These are phyloP conservation scores for Drosophila nannoptera DNA, from an alignment of 1,140 invertebrate species.

Conservation along the genomic window DNA sequence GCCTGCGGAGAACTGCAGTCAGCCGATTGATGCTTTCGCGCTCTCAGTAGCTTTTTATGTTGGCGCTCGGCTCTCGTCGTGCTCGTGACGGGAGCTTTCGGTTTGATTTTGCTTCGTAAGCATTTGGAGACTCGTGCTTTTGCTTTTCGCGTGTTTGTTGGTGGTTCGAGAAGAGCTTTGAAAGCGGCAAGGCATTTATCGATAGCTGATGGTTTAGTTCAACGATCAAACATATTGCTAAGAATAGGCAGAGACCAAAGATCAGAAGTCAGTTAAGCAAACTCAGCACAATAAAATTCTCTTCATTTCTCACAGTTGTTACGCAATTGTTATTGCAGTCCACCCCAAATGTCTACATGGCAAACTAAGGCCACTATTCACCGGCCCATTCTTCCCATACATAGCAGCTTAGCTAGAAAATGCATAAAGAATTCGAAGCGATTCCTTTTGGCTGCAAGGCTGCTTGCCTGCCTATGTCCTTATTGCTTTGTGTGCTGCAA, in stretches of 20 bases:
- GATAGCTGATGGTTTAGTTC: not conserved
- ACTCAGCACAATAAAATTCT: too few species aligned
- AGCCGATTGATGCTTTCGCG: conserved; percentile 17
- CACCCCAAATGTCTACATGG: not conserved
- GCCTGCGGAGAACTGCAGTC: conserved; percentile 28
- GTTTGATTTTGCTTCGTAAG: conserved; percentile 3
- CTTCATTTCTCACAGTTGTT: too few species aligned
- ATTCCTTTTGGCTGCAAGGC: conserved; percentile 1
- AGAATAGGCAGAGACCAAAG: too few species aligned
- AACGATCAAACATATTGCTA: too few species aligned
- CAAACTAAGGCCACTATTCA: conserved; percentile 9
- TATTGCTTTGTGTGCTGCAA: conserved; percentile 47
- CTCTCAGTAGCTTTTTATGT: conserved; percentile 10
- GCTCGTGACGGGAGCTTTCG: conserved; percentile 12
- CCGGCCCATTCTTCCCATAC: not conserved
- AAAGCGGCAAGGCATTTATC: not conserved
- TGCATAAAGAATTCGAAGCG: conserved; percentile 6
- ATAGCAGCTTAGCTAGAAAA: conserved; percentile 19
- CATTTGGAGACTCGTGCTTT: not conserved
- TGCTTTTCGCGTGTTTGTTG: not conserved
- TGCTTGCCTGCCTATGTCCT: conserved; percentile 13
- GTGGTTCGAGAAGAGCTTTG: not conserved
- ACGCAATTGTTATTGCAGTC: not conserved
- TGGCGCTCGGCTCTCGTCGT: conserved; percentile 3
- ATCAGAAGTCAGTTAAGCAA: too few species aligned